phyloP scores from a whole-genome alignment of 2,113 vertebrate genomes.

The Balaenoptera acutorostrata region DNA sequence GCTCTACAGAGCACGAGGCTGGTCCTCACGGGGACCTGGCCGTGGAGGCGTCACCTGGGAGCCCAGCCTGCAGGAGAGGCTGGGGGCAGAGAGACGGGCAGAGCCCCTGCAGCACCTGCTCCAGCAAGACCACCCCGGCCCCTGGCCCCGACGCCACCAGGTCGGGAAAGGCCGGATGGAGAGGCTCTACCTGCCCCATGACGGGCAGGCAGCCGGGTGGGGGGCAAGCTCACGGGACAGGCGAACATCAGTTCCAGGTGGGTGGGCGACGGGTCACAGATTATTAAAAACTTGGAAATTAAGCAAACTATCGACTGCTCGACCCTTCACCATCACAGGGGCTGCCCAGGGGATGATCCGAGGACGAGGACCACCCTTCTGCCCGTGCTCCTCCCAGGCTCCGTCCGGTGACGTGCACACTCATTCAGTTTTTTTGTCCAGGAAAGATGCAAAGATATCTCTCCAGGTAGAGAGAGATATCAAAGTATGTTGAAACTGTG shows the following conservation, averaged over 20 bases:
- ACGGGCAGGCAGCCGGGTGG: background rate
- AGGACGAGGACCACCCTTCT: fast-evolving
- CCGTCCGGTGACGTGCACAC: fast-evolving
- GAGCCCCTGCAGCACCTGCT: background rate
- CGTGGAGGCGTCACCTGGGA: background rate
- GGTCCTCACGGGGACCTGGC: background rate
- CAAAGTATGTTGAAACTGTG: too few species aligned
- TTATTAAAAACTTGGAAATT: background rate
- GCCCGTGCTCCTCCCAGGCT: fast-evolving
- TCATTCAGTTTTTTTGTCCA: fast-evolving
- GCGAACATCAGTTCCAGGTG: too few species aligned
- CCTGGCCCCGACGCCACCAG: fast-evolving
- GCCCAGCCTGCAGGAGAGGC: too few species aligned
- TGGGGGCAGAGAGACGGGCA: too few species aligned
- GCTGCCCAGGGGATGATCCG: background rate
- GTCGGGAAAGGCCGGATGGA: background rate
- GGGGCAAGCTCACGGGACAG: fast-evolving
- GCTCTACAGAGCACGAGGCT: background rate
- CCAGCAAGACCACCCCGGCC: background rate
- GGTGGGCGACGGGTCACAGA: fast-evolving
- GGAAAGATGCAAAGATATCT: background rate
- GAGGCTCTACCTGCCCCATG: background rate
- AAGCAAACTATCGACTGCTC: background rate
- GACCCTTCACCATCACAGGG: background rate
- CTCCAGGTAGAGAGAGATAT: background rate